These are phyloP conservation scores for Chionoecetes opilio DNA, from an alignment of 1,140 invertebrate species.

Conservation along the genomic window DNA sequence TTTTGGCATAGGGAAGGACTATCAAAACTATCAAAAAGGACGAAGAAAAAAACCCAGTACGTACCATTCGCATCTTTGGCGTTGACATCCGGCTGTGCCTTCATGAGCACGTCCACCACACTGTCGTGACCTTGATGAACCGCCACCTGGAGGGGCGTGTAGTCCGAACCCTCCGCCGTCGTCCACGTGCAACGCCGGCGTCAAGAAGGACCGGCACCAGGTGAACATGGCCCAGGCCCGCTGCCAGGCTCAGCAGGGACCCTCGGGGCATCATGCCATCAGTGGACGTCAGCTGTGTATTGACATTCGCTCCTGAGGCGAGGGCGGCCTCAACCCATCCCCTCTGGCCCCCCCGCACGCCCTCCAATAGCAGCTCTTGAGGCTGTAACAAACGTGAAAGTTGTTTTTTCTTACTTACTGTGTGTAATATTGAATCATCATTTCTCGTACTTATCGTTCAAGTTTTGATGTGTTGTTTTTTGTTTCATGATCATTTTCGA, in stretches of 20 bases:
- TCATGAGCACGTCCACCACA: not conserved
- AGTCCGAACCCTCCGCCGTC: not conserved
- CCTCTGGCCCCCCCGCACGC: not conserved
- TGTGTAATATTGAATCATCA: too few relatives aligned
- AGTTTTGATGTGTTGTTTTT: too few relatives aligned
- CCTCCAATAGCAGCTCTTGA: not conserved
- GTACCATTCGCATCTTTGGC: constrained; percentile 32
- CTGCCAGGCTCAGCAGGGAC: not conserved
- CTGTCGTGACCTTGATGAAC: not conserved
- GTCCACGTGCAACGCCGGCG: constrained; percentile 34
- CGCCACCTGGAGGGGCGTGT: constrained; percentile 42
- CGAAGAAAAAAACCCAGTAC: too few relatives aligned
- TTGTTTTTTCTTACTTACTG: too few relatives aligned
- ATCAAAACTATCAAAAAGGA: not conserved
- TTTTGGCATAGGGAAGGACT: not conserved
- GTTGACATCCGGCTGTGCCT: not conserved
- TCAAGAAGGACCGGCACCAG: constrained; percentile 28
- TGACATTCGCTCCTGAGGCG: not conserved
- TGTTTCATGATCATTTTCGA: too few relatives aligned
- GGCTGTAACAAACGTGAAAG: not conserved
- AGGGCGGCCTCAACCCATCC: not conserved
- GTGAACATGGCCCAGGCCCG: not conserved
- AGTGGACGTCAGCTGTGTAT: not conserved
- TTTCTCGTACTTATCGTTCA: too few relatives aligned
- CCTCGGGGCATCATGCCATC: not conserved